Evolutionary conservation across 2,113 vertebrate species (phyloP).

Genomic region (Apus apus): DNA sequence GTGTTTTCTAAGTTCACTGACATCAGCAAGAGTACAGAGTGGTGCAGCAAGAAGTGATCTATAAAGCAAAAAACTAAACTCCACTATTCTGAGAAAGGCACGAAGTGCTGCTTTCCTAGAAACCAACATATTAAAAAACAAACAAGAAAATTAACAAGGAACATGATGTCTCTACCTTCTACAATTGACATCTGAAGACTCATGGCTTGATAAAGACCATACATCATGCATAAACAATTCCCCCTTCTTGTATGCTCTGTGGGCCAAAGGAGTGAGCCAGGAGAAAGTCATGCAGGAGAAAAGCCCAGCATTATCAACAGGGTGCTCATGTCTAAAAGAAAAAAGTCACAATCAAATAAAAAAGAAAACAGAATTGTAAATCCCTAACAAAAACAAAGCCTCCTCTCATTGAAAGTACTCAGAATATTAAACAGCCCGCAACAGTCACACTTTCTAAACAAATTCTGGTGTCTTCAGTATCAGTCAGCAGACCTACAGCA

Average conservation of each 20-base stretch:
- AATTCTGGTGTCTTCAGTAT: not conserved
- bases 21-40: fast-evolving
- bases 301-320: conserved; percentile 90
- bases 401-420: not conserved
- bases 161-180: conserved; percentile 79
- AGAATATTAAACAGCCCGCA: not conserved
- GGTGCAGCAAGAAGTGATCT: not conserved
- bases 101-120: not conserved
- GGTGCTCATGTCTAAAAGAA: conserved; percentile 83
- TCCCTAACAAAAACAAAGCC: not conserved
- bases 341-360: not conserved
- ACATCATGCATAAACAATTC: conserved; percentile 87
- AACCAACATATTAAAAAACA: not conserved
- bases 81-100: not conserved
- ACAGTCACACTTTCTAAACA: not conserved
- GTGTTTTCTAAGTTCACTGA: not conserved
- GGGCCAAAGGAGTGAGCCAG: conserved; percentile 89
- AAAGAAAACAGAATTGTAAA: not conserved
- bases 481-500: not conserved
- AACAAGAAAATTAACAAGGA: not conserved
- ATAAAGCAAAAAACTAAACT: not conserved
- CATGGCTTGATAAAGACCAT: conserved; percentile 86
- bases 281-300: conserved; percentile 95
- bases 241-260: conserved; percentile 83
- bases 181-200: conserved; percentile 87